Evolutionary conservation across 1,140 invertebrate species (phyloP).

Genomic region (Oryctes rhinoceros): DNA sequence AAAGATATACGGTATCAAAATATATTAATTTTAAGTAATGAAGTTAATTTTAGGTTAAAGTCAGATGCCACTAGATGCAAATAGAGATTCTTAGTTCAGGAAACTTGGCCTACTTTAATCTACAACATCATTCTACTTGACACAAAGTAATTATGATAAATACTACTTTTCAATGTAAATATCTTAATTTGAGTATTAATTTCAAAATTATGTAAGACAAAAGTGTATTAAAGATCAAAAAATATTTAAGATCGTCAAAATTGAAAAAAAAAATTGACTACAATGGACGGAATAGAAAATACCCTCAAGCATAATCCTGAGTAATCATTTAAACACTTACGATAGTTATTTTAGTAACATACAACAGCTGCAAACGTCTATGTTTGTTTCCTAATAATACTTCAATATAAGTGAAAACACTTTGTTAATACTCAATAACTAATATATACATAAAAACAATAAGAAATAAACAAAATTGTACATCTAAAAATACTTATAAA

Average conservation of each 20-base stretch:
- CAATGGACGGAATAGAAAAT: not conserved
- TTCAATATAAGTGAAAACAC: not conserved
- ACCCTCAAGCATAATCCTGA: not conserved
- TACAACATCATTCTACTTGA: no score
- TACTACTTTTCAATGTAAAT: no score
- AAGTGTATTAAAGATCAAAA: no score
- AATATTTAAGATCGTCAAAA: no score
- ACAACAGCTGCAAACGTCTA: not conserved
- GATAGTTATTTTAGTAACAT: not conserved
- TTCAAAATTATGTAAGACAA: no score
- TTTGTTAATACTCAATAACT: conserved; percentile 9
- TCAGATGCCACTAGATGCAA: not conserved
- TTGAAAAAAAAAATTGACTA: no score
- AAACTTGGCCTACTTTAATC: no score
- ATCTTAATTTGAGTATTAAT: no score
- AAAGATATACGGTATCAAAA: not conserved
- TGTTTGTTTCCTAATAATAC: not conserved
- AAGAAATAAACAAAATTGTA: not conserved
- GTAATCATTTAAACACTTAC: not conserved
- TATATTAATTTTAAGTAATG: not conserved
- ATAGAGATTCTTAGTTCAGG: not conserved
- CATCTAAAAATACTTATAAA: not conserved
- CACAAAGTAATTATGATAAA: no score
- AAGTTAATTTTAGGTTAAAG: conserved; percentile 3
- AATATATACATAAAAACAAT: not conserved